phyloP scores from a whole-genome alignment of 2,797 vertebrate species.

The Melanotaenia pygmaea region DNA sequence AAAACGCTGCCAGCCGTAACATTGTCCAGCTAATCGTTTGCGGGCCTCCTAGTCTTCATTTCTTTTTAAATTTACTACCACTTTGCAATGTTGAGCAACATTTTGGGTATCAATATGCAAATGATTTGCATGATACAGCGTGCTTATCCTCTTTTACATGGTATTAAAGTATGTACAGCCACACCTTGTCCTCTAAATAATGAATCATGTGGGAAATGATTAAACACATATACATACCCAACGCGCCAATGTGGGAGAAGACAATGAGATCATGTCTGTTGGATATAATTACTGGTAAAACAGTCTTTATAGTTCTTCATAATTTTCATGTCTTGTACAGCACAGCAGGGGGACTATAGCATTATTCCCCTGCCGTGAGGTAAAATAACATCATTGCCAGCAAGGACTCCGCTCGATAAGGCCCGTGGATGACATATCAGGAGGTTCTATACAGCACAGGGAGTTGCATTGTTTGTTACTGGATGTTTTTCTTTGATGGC shows the following conservation, averaged over 20 bases:
- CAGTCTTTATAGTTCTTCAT: constrained; percentile 55
- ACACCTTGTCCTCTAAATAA: constrained; percentile 23
- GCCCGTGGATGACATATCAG: constrained; percentile 31
- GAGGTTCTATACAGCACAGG: constrained; percentile 27
- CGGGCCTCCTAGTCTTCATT: background rate
- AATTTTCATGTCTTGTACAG: constrained; percentile 62
- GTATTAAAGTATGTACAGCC: constrained; percentile 4
- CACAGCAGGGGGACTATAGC: constrained; percentile 62
- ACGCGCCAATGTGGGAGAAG: constrained; percentile 34
- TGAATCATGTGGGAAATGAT: constrained; percentile 38
- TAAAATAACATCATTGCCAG: constrained; percentile 57
- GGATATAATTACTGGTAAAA: constrained; percentile 74
- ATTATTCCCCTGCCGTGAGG: constrained; percentile 60
- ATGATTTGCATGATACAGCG: background rate
- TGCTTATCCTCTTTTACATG: background rate
- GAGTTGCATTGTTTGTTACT: constrained; percentile 29
- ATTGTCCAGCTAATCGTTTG: background rate
- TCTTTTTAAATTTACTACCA: no score
- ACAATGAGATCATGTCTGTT: constrained; percentile 74
- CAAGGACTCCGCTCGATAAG: constrained; percentile 33
- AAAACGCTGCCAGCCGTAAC: background rate
- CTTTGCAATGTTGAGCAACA: background rate
- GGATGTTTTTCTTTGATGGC: constrained; percentile 34
- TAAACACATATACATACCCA: constrained; percentile 35
- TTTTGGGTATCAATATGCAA: background rate